Evolutionary conservation across 2,797 vertebrate species (phyloP).

Genomic region (Sphaeramia orbicularis): DNA sequence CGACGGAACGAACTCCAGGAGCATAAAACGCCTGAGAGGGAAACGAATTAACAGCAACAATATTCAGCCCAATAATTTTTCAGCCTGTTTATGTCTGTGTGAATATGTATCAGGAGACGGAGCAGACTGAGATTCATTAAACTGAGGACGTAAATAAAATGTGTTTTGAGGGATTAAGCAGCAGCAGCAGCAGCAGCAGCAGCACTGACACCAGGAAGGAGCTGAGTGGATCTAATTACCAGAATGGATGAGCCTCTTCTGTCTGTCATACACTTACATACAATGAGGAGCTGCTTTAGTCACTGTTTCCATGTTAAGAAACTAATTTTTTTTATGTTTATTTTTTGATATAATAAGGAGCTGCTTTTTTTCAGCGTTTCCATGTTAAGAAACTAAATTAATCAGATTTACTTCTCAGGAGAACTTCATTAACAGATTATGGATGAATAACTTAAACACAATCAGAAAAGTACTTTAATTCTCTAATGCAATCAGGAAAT

Average conservation of each 20-base stretch:
- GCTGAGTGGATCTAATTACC: slow-evolving; percentile 63
- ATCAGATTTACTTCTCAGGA: slow-evolving; percentile 3
- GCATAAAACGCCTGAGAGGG: slow-evolving; percentile 13
- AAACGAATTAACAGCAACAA: slow-evolving; percentile 14
- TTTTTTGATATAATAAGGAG: too few species aligned
- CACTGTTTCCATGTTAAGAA: too few species aligned
- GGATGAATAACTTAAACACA: background rate
- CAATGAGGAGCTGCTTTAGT: too few species aligned
- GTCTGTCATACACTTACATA: background rate
- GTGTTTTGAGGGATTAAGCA: slow-evolving; percentile 22
- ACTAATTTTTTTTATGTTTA: too few species aligned
- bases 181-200: slow-evolving; percentile 24
- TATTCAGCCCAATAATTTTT: slow-evolving; percentile 27
- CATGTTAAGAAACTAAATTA: background rate
- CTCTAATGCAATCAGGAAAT: too few species aligned
- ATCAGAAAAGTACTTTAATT: too few species aligned
- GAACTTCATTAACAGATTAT: background rate
- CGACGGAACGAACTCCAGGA: slow-evolving; percentile 12
- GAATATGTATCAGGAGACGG: slow-evolving; percentile 54
- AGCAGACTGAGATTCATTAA: slow-evolving; percentile 42
- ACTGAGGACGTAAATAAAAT: slow-evolving; percentile 42
- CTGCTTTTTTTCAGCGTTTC: too few species aligned
- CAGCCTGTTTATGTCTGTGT: slow-evolving; percentile 16
- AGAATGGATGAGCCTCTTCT: slow-evolving; percentile 9
- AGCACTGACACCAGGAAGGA: slow-evolving; percentile 55